Evolutionary conservation across 1,140 invertebrate genomes (phyloP), one percentile per base, ranked within the genome.

Genomic region (Zaprionus vittiger): DNA sequence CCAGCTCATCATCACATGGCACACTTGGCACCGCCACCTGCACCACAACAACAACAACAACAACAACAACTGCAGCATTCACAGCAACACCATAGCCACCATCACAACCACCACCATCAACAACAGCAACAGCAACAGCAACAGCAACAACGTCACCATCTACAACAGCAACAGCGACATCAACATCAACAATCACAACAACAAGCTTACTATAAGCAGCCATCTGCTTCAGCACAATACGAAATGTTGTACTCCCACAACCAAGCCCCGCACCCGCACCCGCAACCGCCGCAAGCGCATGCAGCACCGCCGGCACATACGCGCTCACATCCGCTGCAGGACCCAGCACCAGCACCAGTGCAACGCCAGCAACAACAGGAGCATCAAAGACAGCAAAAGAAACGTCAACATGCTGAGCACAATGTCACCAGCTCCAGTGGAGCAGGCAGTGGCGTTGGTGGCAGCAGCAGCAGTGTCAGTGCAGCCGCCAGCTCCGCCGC

Each of bases 221-320:
- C 64, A 68, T 61, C 73, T 78, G 49, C 73, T 78, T 49, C 79
- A 77, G 77, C 74, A 80, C 87, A 47, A 83, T 83, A 80, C 64
- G 91, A 92, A 92, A 92, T 92, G 91, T 91, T 92, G 91, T 92
- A 92, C 91, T 92, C 91, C 91, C 91, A 92, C 66, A 91, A 78
- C 72, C 91, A 79, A 67, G 65, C 73, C 61, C 77, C 66, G 64
- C 76, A 72, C 57, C 61, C 79, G 20, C 20, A 71, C 61, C 77
- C 66, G n/a, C 81, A 82, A 20, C 78, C 56, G 71, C 60, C 73
- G 7, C 66, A 65, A 12, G 56, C 41, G n/a, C 6, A 47, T 47
- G 41, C 41, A 47, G 41, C n/a, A 47, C n/a, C 41, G 7, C n/a
- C 41, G n/a, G 41, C 41, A 4, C 41, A 47, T 17, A 47, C 72